Percentiles rank a stretch among this genome's conserved stretches.
These are phyloP conservation scores for Parambassis ranga DNA, from an alignment of 2,797 vertebrate species.

Conservation along the genomic window DNA sequence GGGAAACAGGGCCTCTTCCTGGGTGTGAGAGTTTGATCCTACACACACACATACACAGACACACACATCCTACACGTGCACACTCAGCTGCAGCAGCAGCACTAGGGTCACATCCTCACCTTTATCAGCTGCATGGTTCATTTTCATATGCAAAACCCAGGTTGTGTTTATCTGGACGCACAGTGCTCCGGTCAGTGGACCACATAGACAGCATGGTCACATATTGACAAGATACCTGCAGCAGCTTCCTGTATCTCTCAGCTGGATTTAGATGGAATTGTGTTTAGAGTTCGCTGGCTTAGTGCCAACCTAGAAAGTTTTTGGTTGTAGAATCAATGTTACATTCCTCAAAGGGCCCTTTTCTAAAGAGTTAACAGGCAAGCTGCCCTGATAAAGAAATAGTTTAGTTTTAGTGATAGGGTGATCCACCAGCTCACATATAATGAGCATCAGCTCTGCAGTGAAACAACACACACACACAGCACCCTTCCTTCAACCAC, in stretches of 20 bases:
- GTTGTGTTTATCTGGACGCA: conserved; percentile 34
- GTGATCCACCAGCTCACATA: conserved; percentile 21
- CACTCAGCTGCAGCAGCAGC: conserved; percentile 35
- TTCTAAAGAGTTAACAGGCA: conserved; percentile 1
- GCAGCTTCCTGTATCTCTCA: neutral
- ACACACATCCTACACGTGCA: conserved; percentile 21
- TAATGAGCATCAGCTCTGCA: conserved; percentile 17
- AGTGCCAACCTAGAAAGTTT: conserved; percentile 19
- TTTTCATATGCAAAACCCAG: conserved; percentile 63
- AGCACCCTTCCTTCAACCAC: conserved; percentile 34
- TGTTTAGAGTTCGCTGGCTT: conserved; percentile 26
- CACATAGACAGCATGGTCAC: conserved; percentile 8
- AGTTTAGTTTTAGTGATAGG: conserved; percentile 2
- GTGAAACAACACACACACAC: conserved; percentile 11
- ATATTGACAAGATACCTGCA: conserved; percentile 2
- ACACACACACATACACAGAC: conserved; percentile 27
- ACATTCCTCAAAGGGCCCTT: conserved; percentile 7
- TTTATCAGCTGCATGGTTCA: conserved; percentile 41
- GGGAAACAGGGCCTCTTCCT: conserved; percentile 78
- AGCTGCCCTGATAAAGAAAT: conserved; percentile 10
- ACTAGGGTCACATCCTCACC: conserved; percentile 53
- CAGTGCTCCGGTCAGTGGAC: conserved; percentile 20
- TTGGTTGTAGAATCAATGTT: conserved; percentile 4
- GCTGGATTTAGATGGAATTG: conserved; percentile 36
- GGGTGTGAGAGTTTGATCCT: conserved; percentile 71